Base-by-base conservation (phyloP, 2,113 vertebrate genomes). In the Scolopax mira region DNA sequence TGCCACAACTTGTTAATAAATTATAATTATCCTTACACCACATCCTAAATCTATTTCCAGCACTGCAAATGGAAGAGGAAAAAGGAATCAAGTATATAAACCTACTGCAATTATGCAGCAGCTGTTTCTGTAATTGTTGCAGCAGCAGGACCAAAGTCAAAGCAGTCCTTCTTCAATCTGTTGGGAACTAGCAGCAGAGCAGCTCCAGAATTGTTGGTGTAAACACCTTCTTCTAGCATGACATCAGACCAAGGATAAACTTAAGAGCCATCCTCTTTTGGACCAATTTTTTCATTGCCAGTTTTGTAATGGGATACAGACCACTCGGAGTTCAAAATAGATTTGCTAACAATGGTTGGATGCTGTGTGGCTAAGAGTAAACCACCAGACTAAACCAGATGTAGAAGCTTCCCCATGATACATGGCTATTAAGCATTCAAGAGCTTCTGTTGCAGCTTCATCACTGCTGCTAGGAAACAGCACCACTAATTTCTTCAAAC, bases 401-500 rank as follows among this genome's bases (percentile, higher is more conserved):
- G 13, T 41, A 49, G 74, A 35, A 51, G 62, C 41, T 79, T 77
- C 46, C 49, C 54, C 44, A 7, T 42, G 37, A 31, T 57, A 57
- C 3, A 7, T 54, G 58, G 39, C 66, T 82, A 2, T 35, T 93
- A 61, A 89, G 22, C 54, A 79, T 79, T 55, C 42, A 61, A 10
- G n/a, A 71, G 27, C 13, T 94, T 66, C 46, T 67, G 37, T 55
- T 92, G 57, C 39, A 89, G 61, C 46, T 83, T 82, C 58, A 46
- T 91, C 55, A 57, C 64, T 62, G 74, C 85, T 95, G 81, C 71
- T 93, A 82, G 81, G 79, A 80, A 96, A 35, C 46, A 73, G 71
- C 42, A 66, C 54, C 51, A 62, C 42, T 82, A 22, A 72, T 88
- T 94, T 85, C 74, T 85, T 88, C 55, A 54, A 58, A 78, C 6